Percentiles rank a stretch among this genome's conserved stretches.
Conservation (phyloP, 2,888 invertebrate genomes). For the Aleiodes testaceus region DNA sequence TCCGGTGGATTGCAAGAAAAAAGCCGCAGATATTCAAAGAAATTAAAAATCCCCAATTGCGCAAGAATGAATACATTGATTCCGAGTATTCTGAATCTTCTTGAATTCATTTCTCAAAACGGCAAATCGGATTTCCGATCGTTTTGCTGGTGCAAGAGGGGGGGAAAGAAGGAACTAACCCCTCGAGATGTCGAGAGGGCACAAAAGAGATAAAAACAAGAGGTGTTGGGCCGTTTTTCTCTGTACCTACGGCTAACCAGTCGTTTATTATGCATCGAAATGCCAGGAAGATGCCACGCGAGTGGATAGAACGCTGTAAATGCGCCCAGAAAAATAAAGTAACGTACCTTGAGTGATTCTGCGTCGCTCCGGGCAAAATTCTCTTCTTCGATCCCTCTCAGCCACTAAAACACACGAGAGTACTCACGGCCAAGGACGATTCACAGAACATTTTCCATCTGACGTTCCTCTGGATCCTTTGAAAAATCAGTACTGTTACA, state of each 20-base stretch:
- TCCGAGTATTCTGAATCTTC: no score
- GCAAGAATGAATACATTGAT: not conserved
- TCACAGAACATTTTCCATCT: constrained; percentile 12
- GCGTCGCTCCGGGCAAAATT: constrained; percentile 65
- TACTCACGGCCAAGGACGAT: constrained; percentile 10
- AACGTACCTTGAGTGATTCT: constrained; percentile 67
- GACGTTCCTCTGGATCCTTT: not conserved
- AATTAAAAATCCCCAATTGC: not conserved
- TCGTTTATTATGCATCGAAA: constrained; percentile 73
- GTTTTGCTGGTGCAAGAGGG: constrained; percentile 45
- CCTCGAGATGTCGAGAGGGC: constrained; percentile 45
- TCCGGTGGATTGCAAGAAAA: constrained; percentile 13
- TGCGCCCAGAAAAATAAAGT: constrained; percentile 56
- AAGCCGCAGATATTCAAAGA: constrained; percentile 2
- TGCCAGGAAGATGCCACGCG: constrained; percentile 70
- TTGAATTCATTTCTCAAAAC: constrained; percentile 37
- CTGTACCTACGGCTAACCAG: constrained; percentile 67
- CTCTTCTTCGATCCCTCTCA: constrained; percentile 18
- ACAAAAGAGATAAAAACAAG: constrained; percentile 37
- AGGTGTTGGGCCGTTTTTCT: constrained; percentile 56
- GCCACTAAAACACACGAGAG: constrained; percentile 11
- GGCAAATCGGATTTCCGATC: constrained; percentile 66
- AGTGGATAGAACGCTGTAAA: constrained; percentile 71
- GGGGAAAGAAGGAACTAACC: constrained; percentile 35
- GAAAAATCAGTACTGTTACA: constrained; percentile 5